These are phyloP conservation scores for Clupea harengus DNA, from an alignment of 2,113 vertebrate genomes.

Conservation along the genomic window DNA sequence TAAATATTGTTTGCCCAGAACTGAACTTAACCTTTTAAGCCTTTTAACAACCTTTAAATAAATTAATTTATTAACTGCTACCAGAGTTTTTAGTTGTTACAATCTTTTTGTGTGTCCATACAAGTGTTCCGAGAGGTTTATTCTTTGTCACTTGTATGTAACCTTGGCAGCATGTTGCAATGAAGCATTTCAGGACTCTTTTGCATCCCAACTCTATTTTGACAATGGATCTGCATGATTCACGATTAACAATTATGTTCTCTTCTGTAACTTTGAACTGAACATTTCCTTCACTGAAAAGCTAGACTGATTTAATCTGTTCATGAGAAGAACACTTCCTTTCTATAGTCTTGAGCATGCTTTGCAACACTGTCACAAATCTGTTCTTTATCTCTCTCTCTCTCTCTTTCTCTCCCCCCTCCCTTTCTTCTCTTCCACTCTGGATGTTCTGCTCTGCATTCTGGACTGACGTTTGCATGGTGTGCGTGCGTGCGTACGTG, in stretches of 20 bases:
- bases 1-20: background rate
- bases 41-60: background rate
- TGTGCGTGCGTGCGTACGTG: constrained; percentile 22
- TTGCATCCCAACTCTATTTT: background rate
- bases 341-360: too few relatives aligned
- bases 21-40: background rate
- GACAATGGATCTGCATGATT: background rate
- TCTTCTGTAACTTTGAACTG: background rate
- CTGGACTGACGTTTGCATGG: constrained; percentile 19
- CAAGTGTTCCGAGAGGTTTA: background rate
- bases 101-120: background rate
- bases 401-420: constrained; percentile 25
- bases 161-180: background rate
- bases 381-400: constrained; percentile 8
- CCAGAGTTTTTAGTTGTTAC: background rate
- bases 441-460: background rate
- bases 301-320: background rate
- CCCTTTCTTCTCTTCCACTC: background rate
- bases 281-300: background rate
- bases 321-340: background rate
- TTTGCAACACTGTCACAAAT: constrained; percentile 16
- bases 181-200: background rate
- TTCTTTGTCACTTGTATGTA: background rate
- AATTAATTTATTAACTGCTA: background rate
- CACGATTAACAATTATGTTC: background rate